These are phyloP conservation scores for Pluvialis apricaria DNA, from an alignment of 2,113 vertebrate species.

Conservation along the genomic window DNA sequence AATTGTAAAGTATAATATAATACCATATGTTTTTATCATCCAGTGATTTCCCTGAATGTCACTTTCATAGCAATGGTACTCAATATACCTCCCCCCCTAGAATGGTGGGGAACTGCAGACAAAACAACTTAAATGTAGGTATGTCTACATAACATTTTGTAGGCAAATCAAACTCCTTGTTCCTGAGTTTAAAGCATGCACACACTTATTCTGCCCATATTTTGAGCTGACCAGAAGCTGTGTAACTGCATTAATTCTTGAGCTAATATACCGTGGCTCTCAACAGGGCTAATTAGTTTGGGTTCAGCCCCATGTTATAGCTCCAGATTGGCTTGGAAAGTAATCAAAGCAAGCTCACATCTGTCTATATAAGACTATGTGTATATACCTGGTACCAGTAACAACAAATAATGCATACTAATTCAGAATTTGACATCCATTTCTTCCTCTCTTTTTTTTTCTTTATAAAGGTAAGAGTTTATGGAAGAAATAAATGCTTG, in stretches of 20 bases:
- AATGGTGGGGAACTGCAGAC: not conserved
- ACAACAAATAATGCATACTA: not conserved
- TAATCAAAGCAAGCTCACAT: slow-evolving; percentile 10
- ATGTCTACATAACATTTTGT: not conserved
- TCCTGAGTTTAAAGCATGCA: not conserved
- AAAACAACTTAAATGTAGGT: not conserved
- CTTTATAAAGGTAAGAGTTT: not conserved
- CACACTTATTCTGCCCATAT: not conserved
- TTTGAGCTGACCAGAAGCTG: not conserved
- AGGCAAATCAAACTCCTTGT: not conserved
- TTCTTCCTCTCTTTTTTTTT: not conserved
- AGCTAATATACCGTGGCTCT: not conserved
- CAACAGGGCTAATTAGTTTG: not conserved
- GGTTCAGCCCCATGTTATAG: not conserved
- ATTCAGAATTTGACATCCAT: not conserved
- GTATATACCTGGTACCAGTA: not conserved
- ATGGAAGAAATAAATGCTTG: not conserved
- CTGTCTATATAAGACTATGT: not conserved
- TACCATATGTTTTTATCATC: not conserved
- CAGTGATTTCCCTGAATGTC: not conserved
- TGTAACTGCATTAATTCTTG: slow-evolving; percentile 11
- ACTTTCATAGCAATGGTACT: not conserved
- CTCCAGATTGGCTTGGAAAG: slow-evolving; percentile 1
- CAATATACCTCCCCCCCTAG: not conserved
- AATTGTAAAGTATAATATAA: not conserved